Evolutionary conservation across 2,797 vertebrate genomes (phyloP), one percentile per base, ranked within the genome.

Genomic region (Pyrocephalus nanus): DNA sequence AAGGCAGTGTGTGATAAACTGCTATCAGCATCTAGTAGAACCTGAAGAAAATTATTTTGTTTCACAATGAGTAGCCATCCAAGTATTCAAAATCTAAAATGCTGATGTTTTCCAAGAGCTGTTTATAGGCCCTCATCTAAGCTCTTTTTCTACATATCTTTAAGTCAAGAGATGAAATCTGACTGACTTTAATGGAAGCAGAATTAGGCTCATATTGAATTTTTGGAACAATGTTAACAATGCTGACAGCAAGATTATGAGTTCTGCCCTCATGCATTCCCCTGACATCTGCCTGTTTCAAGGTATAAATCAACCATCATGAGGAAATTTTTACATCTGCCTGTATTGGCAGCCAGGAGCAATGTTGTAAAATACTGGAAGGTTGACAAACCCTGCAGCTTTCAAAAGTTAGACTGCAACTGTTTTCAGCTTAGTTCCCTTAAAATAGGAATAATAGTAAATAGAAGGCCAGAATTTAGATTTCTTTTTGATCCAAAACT

Each of bases 241-340:
- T 86, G 60, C 86, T 86, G 89, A 94, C 95, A 96, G 67, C 53
- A 93, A 90, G 76, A 88, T 86, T 66, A 83, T 89, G 89, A 92
- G 67, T 91, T 93, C 61, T 91, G 42, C 40, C 74, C 81, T 96
- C 48, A 36, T 93, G 65, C 71, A 90, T 93, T 90, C 74, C 65
- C 69, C 32, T 51, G 71, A 86, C 91, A 90, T 92, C 81, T 97
- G 88, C 73, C 38, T 18, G 6, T 96, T 95, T 95, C 58, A 80
- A 95, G 73, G 90, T 93, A 92, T 93, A 96, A 96, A 94, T 83
- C 75, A 94, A 79, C 80, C 69, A 73, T 66, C 12, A 67, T 61
- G 47, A 92, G 58, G 57, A 88, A 91, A 80, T 83, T 51, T 96
- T 95, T 96, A 70, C 67, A 93, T 94, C 88, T 95, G 93, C 64